Evolutionary conservation across 2,888 invertebrate genomes (phyloP).

Genomic region (Hylaea fasciaria): DNA sequence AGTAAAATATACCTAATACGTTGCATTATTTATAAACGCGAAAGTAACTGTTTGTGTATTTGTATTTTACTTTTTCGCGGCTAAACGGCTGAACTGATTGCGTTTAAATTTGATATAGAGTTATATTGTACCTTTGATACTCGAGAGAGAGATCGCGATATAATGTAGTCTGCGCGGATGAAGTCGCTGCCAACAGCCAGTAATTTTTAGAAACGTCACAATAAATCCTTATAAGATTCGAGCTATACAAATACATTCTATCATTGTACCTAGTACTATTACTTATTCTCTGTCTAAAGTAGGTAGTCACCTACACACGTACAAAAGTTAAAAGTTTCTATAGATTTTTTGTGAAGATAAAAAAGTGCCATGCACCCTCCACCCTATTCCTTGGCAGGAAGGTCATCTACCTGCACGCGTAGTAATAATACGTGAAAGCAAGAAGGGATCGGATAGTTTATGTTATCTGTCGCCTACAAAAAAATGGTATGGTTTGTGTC

Average conservation of each 20-base stretch:
- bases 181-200: too few species aligned
- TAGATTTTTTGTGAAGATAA: slow-evolving; percentile 37
- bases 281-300: slow-evolving; percentile 32
- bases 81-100: too few species aligned
- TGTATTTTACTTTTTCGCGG: too few species aligned
- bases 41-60: too few species aligned
- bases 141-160: too few species aligned
- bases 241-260: slow-evolving; percentile 24
- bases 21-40: too few species aligned
- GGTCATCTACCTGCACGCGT: slow-evolving; percentile 55
- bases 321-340: slow-evolving; percentile 35
- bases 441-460: slow-evolving; percentile 42
- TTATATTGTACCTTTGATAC: too few species aligned
- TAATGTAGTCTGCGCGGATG: too few species aligned
- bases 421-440: slow-evolving; percentile 40
- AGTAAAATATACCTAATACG: too few species aligned
- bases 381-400: slow-evolving; percentile 41
- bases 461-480: slow-evolving; percentile 35
- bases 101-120: too few species aligned
- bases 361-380: slow-evolving; percentile 37
- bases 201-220: not conserved
- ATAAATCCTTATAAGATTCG: slow-evolving; percentile 24
- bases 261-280: too few species aligned
- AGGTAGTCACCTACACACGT: slow-evolving; percentile 38
- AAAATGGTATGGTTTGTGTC: slow-evolving; percentile 40